Evolutionary conservation across 2,113 vertebrate genomes (phyloP), one percentile per base, ranked within the genome.

Genomic region (Candoia aspera): DNA sequence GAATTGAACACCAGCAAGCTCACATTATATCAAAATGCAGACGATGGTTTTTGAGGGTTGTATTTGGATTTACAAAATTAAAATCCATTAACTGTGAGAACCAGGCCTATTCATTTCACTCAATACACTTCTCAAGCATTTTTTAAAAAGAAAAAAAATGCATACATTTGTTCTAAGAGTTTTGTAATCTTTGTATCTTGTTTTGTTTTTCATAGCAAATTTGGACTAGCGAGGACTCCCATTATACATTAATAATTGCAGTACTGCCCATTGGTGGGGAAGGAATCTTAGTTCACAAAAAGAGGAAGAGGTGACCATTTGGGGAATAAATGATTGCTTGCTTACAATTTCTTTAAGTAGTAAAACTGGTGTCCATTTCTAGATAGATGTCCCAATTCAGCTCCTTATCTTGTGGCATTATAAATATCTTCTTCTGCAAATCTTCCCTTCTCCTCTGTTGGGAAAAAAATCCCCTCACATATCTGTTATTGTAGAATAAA

Each of bases 51-150:
- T 85, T 59, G 53, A 85, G 58, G 90, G 24, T 85, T 33, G 23
- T n/a, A 53, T 59, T 86, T 60, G 26, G 42, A 59, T 84, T 85
- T 86, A 60, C 26, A 86, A 91, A 91, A 91, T 54, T 85, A 86
- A 62, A 68, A 62, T n/a, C 26, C 42, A 58, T n/a, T 84, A 90
- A 37, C 9, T 90, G 11, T n/a, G 26, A 21, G 57, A 55, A 62
- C 58, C 4, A 33, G 4, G 54, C 37, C 4, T 62, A 13, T 33
- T 24, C 24, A 24, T 42, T n/a, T 46, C 17, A 49, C 33, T 46
- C 62, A 73, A 12, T 17, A 6, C 17, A 23, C 8, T 19, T 84
- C 54, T 24, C 17, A 62, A 60, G 17, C 42, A 23, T 85, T 21
- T 29, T 29, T 85, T 21, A 46, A 59, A 49, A 59, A 87, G 54